phyloP scores from a whole-genome alignment of 2,797 vertebrate genomes.

The Leptoclinus maculatus region DNA sequence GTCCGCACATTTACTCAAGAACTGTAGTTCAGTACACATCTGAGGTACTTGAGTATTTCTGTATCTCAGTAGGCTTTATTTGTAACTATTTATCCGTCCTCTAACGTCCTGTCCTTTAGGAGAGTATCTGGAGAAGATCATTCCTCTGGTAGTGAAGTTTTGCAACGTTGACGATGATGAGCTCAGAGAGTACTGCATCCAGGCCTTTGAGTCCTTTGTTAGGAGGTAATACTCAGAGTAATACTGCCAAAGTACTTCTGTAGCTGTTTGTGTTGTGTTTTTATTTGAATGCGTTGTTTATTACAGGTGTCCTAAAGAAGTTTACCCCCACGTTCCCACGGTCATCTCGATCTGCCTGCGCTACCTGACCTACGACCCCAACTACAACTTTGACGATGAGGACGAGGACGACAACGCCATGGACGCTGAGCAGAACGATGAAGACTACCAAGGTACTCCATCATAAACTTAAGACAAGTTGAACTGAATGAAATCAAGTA shows the following conservation, averaged over 20 bases:
- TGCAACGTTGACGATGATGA: slow-evolving; percentile 98
- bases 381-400: slow-evolving; percentile 99
- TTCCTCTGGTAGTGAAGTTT: slow-evolving; percentile 98
- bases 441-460: slow-evolving; percentile 95
- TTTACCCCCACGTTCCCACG: slow-evolving; percentile 97
- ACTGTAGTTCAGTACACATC: no score
- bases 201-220: slow-evolving; percentile 99
- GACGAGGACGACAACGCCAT: slow-evolving; percentile 99
- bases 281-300: background rate
- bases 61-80: background rate
- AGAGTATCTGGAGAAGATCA: slow-evolving; percentile 97
- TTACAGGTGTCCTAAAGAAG: slow-evolving; percentile 91
- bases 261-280: fast-evolving
- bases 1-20: background rate
- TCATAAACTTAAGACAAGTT: no score
- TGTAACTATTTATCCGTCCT: no score
- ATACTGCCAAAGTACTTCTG: fast-evolving
- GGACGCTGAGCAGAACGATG: slow-evolving; percentile 96
- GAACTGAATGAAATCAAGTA: no score
- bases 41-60: no score
- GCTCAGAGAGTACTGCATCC: slow-evolving; percentile 98
- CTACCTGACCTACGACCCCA: slow-evolving; percentile 99
- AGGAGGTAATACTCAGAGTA: slow-evolving; percentile 85
- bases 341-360: slow-evolving; percentile 99
- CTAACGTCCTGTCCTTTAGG: slow-evolving; percentile 73